Evolutionary conservation across 2,888 invertebrate species (phyloP).

Genomic region (Leptopilina syphax): DNA sequence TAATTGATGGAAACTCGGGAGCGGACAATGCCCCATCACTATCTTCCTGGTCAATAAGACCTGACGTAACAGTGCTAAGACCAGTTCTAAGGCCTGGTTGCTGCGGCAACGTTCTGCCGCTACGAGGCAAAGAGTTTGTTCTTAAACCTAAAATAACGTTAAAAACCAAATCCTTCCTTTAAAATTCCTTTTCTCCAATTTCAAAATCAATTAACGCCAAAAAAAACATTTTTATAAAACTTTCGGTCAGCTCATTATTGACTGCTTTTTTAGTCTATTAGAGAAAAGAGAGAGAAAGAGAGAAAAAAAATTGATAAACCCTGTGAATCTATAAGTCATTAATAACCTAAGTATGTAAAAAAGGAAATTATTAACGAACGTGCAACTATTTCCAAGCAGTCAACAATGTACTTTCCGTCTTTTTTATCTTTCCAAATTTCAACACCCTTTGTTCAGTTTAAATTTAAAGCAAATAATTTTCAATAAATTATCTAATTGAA

Average conservation of each 20-base stretch:
- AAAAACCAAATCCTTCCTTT: constrained; percentile 32
- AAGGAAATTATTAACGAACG: constrained; percentile 2
- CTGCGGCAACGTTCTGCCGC: constrained; percentile 73
- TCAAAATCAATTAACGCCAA: not conserved
- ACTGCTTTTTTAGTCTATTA: constrained; percentile 24
- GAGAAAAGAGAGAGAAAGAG: no score
- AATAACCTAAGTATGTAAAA: not conserved
- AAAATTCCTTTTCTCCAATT: constrained; percentile 28
- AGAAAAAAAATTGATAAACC: not conserved
- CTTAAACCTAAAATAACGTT: constrained; percentile 61
- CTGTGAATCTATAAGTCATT: not conserved
- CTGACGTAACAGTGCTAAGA: constrained; percentile 74
- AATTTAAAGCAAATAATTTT: not conserved
- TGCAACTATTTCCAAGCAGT: constrained; percentile 24
- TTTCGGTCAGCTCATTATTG: constrained; percentile 1
- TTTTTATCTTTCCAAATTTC: no score
- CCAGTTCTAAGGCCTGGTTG: constrained; percentile 73
- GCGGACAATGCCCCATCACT: constrained; percentile 89
- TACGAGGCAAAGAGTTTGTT: constrained; percentile 77
- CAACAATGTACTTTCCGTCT: not conserved
- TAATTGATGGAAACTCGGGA: constrained; percentile 85
- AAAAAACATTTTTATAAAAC: not conserved
- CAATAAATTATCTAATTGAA: not conserved
- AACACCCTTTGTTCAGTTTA: no score
- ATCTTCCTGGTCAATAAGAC: constrained; percentile 82